These are phyloP conservation scores for Eupithecia centaureata DNA, from an alignment of 2,888 invertebrate genomes.

Conservation along the genomic window DNA sequence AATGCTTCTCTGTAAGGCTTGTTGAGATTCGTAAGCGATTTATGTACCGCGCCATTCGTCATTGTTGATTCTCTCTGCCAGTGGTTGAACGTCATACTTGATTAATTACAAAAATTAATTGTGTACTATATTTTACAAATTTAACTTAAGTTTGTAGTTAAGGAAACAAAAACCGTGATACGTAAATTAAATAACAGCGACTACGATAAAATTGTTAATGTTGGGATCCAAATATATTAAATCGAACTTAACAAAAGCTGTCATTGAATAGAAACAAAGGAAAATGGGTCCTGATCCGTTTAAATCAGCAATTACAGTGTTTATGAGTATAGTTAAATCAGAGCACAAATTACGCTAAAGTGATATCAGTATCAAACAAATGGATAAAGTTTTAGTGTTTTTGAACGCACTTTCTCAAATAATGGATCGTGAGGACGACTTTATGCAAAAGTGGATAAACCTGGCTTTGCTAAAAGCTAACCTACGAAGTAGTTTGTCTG, in stretches of 20 bases:
- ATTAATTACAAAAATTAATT: neutral
- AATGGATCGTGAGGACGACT: conserved; percentile 47
- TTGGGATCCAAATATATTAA: neutral
- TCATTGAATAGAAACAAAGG: neutral
- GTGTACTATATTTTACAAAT: neutral
- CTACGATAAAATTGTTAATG: neutral
- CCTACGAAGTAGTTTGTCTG: conserved; percentile 55
- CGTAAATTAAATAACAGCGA: neutral
- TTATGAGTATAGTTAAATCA: conserved; percentile 39
- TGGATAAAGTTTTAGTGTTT: conserved; percentile 38
- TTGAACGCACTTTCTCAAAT: conserved; percentile 53
- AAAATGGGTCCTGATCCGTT: neutral
- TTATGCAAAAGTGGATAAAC: conserved; percentile 67
- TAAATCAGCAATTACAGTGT: neutral
- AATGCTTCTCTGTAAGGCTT: conserved; percentile 63
- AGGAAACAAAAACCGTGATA: neutral
- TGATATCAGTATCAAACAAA: conserved; percentile 37
- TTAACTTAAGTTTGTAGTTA: neutral
- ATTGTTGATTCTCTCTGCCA: conserved; percentile 20
- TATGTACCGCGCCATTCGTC: conserved; percentile 38
- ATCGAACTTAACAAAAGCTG: neutral
- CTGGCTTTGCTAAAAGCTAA: conserved; percentile 63
- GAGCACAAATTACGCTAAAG: conserved; percentile 21
- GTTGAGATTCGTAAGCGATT: conserved; percentile 49
- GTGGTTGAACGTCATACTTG: conserved; percentile 4